Base-by-base conservation (phyloP, 2,888 invertebrate species). In the Agriopis aurantiaria region DNA sequence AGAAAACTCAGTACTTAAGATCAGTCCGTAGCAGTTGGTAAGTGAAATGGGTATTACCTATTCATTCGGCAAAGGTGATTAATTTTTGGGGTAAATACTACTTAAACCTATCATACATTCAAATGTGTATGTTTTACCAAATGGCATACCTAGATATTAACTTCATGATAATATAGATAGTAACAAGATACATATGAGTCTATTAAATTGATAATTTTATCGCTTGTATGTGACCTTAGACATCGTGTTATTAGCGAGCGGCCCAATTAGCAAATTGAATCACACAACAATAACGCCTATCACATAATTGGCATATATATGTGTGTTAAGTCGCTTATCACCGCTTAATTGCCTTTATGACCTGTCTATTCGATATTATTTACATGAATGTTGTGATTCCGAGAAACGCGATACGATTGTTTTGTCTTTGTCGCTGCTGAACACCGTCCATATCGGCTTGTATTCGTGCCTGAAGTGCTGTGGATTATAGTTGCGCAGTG, bases 261-360 rank as follows among this genome's bases (percentile, higher is more conserved):
- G 76, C 80, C 85, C 83, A 85, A 88, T 88, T 88, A 88, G 85
- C 82, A 83, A 84, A 86, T 85, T 85, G 83, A 86, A 86, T 86
- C 84, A 84, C 80, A 79, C 79, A 79, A 79, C 76, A 78, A 73
- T 78, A 79, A 62, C 72, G 79, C 76, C 78, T 78, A 69, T 67
- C 65, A 57, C 74, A 74, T 80, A 78, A 80, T 80, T 79, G 78
- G 79, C 75, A 65, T 69, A 70, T 67, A 57, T 69, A 78, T 80
- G 80, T 82, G 83, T 83, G 79, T 80, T 80, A 77, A 77, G 74
- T 80, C 72, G 78, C 85, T 90, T 91, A 91, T 91, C 90, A 72
- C 74, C 71, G 75, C 79, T 81, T 84, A 82, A 86, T 85, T 90
- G 87, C 85, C 85, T 84, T 82, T 66, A 62, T 92, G 91, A 91